A percentile compares a stretch with the other conserved stretches of the same genome.
phyloP scores from a whole-genome alignment of 2,797 vertebrate species.

The Anguilla pacifica region DNA sequence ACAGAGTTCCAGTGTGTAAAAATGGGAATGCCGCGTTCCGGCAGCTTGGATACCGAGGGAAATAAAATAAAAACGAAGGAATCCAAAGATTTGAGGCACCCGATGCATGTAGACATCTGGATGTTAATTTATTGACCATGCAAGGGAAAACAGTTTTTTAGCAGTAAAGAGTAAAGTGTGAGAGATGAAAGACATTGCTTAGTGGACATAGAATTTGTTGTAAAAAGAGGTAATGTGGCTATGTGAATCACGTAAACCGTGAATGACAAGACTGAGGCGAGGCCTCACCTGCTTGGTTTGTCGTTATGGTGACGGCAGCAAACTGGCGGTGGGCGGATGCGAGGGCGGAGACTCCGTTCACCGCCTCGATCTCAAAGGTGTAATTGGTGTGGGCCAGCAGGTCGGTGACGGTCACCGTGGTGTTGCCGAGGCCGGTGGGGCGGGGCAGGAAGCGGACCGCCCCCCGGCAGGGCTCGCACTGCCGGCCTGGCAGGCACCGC shows the following conservation, averaged over 20 bases:
- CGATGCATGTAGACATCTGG: not conserved
- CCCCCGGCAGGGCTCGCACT: conserved; percentile 87
- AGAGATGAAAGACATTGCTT: not conserved
- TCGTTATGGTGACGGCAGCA: conserved; percentile 93
- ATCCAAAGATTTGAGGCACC: not conserved
- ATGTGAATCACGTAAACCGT: not conserved
- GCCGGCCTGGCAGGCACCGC: conserved; percentile 75
- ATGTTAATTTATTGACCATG: not conserved
- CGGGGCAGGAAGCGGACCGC: conserved; percentile 89
- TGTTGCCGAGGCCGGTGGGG: conserved; percentile 86
- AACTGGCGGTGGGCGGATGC: conserved; percentile 81
- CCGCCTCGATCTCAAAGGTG: conserved; percentile 93
- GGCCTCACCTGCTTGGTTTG: conserved; percentile 94
- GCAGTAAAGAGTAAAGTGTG: not conserved
- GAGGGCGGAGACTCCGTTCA: conserved; percentile 88
- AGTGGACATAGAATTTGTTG: not conserved
- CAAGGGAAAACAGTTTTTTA: not conserved
- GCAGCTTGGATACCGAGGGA: conserved; percentile 36
- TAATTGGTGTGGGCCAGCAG: conserved; percentile 97
- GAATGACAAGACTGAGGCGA: not conserved
- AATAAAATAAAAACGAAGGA: not conserved
- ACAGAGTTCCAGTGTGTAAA: conserved; percentile 37
- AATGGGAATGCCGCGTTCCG: conserved; percentile 33
- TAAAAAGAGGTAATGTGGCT: not conserved
- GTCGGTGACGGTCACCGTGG: conserved; percentile 90